phyloP scores from a whole-genome alignment of 1,140 invertebrate species.

The Calephelis nemesis region DNA sequence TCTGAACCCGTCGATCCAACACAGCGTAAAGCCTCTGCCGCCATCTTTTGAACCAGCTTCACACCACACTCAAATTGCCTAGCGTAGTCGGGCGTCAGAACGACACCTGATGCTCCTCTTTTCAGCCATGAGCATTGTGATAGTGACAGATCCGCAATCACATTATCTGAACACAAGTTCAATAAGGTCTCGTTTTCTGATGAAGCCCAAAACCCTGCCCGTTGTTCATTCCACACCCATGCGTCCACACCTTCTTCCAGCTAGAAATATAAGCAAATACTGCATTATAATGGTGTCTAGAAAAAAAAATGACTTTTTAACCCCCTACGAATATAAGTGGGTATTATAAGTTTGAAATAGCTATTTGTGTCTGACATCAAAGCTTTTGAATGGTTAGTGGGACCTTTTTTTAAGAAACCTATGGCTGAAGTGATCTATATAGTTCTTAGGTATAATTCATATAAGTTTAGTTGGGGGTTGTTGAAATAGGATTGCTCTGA shows the following conservation, averaged over 20 bases:
- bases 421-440: too few relatives aligned
- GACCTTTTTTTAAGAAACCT: too few relatives aligned
- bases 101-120: slow-evolving; percentile 50
- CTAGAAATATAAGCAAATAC: slow-evolving; percentile 26
- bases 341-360: too few relatives aligned
- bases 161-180: slow-evolving; percentile 54
- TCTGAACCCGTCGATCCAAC: slow-evolving; percentile 47
- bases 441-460: too few relatives aligned
- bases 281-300: too few relatives aligned
- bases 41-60: slow-evolving; percentile 49
- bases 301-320: too few relatives aligned
- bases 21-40: slow-evolving; percentile 47
- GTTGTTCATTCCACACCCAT: slow-evolving; percentile 51
- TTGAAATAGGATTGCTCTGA: too few relatives aligned
- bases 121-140: slow-evolving; percentile 58
- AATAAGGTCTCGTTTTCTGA: slow-evolving; percentile 49
- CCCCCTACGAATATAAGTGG: too few relatives aligned
- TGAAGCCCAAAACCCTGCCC: slow-evolving; percentile 45
- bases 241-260: slow-evolving; percentile 27
- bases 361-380: too few relatives aligned
- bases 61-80: slow-evolving; percentile 44
- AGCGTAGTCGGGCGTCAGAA: slow-evolving; percentile 50
- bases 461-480: too few relatives aligned
- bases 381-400: too few relatives aligned
- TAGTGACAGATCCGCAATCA: slow-evolving; percentile 42